phyloP scores from a whole-genome alignment of 2,888 invertebrate genomes.

The Coleophora flavipennella region DNA sequence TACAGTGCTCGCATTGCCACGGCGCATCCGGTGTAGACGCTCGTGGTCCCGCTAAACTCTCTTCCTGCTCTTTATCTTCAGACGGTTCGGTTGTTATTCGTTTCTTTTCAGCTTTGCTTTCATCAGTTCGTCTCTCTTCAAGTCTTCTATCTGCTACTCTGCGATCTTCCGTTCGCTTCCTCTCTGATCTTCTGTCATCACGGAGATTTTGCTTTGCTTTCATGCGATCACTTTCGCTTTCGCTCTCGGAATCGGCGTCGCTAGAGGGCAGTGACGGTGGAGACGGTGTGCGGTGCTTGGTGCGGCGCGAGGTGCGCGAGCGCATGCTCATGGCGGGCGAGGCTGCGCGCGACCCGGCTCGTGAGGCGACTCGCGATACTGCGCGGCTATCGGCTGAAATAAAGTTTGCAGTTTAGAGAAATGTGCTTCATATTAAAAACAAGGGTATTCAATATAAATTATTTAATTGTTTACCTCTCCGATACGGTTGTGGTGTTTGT shows the following conservation, averaged over 20 bases:
- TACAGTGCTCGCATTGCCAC: conserved; percentile 94
- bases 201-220: conserved; percentile 1
- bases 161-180: not conserved
- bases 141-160: not conserved
- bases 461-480: conserved; percentile 45
- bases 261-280: conserved; percentile 58
- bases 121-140: conserved; percentile 7
- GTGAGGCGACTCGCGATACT: conserved; percentile 66
- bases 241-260: conserved; percentile 77
- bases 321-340: conserved; percentile 80
- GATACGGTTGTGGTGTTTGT: conserved; percentile 53
- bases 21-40: conserved; percentile 70
- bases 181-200: not conserved
- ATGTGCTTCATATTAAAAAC: too few species aligned
- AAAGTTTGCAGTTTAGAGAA: too few species aligned
- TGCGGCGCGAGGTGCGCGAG: conserved; percentile 77
- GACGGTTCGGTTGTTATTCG: not conserved
- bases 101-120: not conserved
- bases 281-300: conserved; percentile 51
- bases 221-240: conserved; percentile 27
- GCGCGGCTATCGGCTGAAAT: conserved; percentile 58
- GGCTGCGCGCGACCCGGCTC: conserved; percentile 76
- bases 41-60: conserved; percentile 47
- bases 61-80: conserved; percentile 16
- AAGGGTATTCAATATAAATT: too few species aligned